phyloP scores from a whole-genome alignment of 2,797 vertebrate species.

The Enteromius viviparus region DNA sequence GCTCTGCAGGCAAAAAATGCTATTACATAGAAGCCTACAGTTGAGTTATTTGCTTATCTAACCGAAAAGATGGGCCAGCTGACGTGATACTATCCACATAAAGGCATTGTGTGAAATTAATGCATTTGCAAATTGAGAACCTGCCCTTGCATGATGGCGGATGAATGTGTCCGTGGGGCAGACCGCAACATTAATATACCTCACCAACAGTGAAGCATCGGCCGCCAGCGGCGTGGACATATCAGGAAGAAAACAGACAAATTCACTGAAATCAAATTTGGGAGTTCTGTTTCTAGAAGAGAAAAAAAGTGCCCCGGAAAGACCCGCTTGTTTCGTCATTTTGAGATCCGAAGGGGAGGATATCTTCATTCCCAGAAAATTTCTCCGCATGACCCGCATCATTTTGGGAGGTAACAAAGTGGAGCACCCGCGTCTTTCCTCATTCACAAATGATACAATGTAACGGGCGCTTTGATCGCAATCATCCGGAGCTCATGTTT shows the following conservation, averaged over 20 bases:
- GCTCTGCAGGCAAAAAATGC: background rate
- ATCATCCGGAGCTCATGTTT: conserved; percentile 51
- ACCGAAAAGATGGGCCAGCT: background rate
- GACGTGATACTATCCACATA: conserved; percentile 17
- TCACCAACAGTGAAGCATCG: conserved; percentile 53
- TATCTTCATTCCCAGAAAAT: conserved; percentile 66
- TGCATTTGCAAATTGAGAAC: conserved; percentile 79
- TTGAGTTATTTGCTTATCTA: background rate
- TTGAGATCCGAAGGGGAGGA: conserved; percentile 70
- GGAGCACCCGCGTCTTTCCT: conserved; percentile 58
- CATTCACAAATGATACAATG: conserved; percentile 67
- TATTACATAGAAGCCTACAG: background rate
- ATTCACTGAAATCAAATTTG: conserved; percentile 5
- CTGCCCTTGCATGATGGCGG: conserved; percentile 81
- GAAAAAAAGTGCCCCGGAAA: conserved; percentile 38
- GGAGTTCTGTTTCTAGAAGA: conserved; percentile 9
- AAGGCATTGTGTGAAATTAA: conserved; percentile 55
- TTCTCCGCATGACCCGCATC: conserved; percentile 77
- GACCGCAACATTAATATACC: conserved; percentile 67
- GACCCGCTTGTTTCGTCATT: conserved; percentile 71
- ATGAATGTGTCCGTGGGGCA: conserved; percentile 75
- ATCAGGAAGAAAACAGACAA: background rate
- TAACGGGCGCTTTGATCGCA: conserved; percentile 43
- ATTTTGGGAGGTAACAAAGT: conserved; percentile 78
- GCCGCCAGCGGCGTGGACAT: conserved; percentile 2